phyloP scores from a whole-genome alignment of 2,113 vertebrate genomes.

The Orycteropus afer region DNA sequence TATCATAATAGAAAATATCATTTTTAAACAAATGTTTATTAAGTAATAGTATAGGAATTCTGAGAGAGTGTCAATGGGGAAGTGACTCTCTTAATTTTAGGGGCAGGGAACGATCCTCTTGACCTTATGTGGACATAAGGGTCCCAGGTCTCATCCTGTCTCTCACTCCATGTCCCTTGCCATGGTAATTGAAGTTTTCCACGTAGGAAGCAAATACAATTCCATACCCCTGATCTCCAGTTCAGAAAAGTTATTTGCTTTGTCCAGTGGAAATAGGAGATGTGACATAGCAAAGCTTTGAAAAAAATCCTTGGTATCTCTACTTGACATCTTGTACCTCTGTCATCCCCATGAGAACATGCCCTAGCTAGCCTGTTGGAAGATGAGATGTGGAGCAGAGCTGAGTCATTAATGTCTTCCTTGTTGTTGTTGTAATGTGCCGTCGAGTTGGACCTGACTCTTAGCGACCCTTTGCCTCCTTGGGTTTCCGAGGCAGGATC shows the following conservation, averaged over 20 bases:
- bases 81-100: neutral
- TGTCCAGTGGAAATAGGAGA: neutral
- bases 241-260: constrained; percentile 19
- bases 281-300: neutral
- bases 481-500: too few relatives aligned
- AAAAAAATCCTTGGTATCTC: neutral
- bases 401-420: neutral
- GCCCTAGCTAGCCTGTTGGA: neutral
- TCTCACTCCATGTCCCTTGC: neutral
- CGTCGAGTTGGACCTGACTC: too few relatives aligned
- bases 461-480: too few relatives aligned
- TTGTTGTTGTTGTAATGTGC: too few relatives aligned
- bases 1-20: too few relatives aligned
- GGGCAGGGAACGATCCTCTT: neutral
- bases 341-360: neutral
- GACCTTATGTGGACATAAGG: neutral
- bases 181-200: neutral
- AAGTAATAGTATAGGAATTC: neutral
- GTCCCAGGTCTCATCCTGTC: neutral
- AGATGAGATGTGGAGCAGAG: neutral
- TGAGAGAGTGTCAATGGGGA: neutral
- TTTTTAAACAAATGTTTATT: neutral
- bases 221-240: neutral
- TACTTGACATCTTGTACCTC: neutral
- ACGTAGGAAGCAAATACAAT: neutral